A percentile compares a stretch with the other conserved stretches of the same genome.
These are phyloP conservation scores for Arge pagana DNA, from an alignment of 2,888 invertebrate genomes.

Conservation along the genomic window DNA sequence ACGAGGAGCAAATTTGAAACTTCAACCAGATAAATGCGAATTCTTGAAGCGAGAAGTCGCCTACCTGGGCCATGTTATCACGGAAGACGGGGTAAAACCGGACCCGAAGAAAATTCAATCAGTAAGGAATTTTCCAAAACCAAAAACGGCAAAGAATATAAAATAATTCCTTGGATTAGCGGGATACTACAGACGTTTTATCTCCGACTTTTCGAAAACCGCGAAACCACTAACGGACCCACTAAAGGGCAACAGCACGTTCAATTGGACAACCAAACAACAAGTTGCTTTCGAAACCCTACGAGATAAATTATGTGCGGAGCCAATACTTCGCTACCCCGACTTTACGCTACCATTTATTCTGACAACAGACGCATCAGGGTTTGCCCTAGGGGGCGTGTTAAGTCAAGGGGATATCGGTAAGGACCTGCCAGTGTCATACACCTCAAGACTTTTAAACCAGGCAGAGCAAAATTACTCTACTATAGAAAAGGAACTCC, in stretches of 20 bases:
- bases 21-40: slow-evolving; percentile 1
- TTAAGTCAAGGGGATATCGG: slow-evolving; percentile 1
- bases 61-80: neutral
- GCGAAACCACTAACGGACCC: slow-evolving; percentile 7
- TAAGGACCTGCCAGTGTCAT: neutral
- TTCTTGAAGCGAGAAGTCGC: neutral
- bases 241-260: slow-evolving; percentile 1
- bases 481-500: neutral
- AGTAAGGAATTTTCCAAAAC: neutral
- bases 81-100: neutral
- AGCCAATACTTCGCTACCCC: slow-evolving; percentile 20
- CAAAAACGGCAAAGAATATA: neutral
- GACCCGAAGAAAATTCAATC: neutral
- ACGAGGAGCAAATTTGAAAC: neutral
- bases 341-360: slow-evolving; percentile 27
- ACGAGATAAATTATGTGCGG: neutral
- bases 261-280: slow-evolving; percentile 1
- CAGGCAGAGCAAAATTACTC: neutral
- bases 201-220: neutral
- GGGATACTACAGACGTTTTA: neutral
- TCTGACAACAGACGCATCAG: slow-evolving; percentile 10
- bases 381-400: neutral
- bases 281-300: slow-evolving; percentile 13
- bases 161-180: neutral
- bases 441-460: neutral